Percentiles rank a stretch among this genome's conserved stretches.
These are phyloP conservation scores for Phaonia tiefii DNA, from an alignment of 2,888 invertebrate species.

Conservation along the genomic window DNA sequence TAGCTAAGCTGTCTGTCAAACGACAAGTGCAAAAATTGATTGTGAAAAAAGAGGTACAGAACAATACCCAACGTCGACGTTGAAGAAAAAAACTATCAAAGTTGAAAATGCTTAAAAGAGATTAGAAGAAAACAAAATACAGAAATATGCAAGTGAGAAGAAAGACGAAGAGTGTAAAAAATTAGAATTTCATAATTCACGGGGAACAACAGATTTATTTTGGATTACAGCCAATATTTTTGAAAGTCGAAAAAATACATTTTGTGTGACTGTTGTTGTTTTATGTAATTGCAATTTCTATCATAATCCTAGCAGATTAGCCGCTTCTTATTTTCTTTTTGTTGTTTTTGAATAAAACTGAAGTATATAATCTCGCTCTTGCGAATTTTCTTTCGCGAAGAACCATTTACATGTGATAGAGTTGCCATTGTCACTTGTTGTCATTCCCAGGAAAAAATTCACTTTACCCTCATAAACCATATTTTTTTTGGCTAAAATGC, in stretches of 20 bases:
- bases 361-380: conserved; percentile 3
- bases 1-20: conserved; percentile 1
- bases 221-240: conserved; percentile 64
- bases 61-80: conserved; percentile 47
- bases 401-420: conserved; percentile 21
- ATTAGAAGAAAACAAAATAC: conserved; percentile 38
- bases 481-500: too few relatives aligned
- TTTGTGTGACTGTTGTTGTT: conserved; percentile 34
- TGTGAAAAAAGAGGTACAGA: conserved; percentile 50
- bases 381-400: conserved; percentile 30
- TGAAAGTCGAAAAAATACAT: conserved; percentile 32
- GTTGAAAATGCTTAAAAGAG: conserved; percentile 25
- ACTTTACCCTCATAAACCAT: too few relatives aligned
- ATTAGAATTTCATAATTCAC: conserved; percentile 54
- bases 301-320: conserved; percentile 47
- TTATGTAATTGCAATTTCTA: conserved; percentile 61
- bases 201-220: conserved; percentile 41
- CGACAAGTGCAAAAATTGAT: conserved; percentile 9
- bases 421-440: conserved; percentile 31
- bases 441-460: too few relatives aligned
- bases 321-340: too few relatives aligned
- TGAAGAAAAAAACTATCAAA: conserved; percentile 52
- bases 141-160: conserved; percentile 37
- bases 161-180: conserved; percentile 49
- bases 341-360: too few relatives aligned